Evolutionary conservation across 2,888 invertebrate species (phyloP), one percentile per base, ranked within the genome.

Genomic region (Siphlonurus alternatus): DNA sequence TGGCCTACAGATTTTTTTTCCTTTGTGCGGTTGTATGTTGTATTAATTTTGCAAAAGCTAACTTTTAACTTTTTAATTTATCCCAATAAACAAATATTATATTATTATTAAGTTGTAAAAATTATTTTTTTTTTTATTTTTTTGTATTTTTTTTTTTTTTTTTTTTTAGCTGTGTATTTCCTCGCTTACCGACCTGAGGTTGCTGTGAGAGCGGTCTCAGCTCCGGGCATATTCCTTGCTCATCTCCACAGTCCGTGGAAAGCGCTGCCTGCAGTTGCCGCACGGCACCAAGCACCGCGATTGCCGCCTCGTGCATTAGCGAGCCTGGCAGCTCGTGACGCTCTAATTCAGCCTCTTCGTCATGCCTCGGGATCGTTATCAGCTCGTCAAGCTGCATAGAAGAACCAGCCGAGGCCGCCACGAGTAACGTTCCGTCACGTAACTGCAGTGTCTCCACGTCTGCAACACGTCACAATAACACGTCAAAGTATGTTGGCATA

Each of bases 351-450:
- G 38, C 38, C 15, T 10, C 38, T 15, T 38, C 38, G 5, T 38
- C 7, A 5, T 10, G 15, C 15, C 38, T 5, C 15, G 38, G 38
- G 5, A 5, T 15, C 38, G 15, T 38, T 38, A 38, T 10, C 15
- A 38, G 15, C 15, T 38, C 7, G 19, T 59, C 53, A 3, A 51
- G 25, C 1, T 53, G 22, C n/a, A 51, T 63, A 25, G 51, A 51
- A 10, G 63, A 56, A 20, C 61, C 19, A 2, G 62, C 54, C 2
- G 61, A 53, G 1, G 61, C 54, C 3, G 66, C 66, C 10, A 66
- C 62, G 38, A 51, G 60, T 2, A 61, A 20, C 19, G 64, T 61
- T 19, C 53, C 10, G 59, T 22, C 19, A 51, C 22, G 24, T n/a
- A 59, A n/a, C 59, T 23, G 18, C 25, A 23, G 23, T 15, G 56